Percentiles rank a stretch among this genome's conserved stretches.
phyloP scores from a whole-genome alignment of 2,797 vertebrate genomes.

The Apogon hyalosoma region DNA sequence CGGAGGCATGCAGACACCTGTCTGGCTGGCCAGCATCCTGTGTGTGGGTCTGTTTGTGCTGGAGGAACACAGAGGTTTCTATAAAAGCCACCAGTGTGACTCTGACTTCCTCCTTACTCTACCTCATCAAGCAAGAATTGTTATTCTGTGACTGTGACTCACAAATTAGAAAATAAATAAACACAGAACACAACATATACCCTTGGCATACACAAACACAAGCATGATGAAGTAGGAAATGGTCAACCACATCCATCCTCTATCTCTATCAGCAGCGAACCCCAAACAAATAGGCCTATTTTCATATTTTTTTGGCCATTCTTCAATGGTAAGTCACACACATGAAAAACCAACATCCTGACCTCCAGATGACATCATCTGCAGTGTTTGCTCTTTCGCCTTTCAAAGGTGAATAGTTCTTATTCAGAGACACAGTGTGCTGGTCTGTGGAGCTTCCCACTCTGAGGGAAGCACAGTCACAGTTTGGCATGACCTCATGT shows the following conservation, averaged over 20 bases:
- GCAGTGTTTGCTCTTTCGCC: conserved; percentile 28
- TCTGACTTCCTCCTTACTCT: conserved; percentile 51
- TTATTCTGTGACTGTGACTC: conserved; percentile 3
- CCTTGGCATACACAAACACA: conserved; percentile 18
- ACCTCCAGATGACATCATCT: conserved; percentile 48
- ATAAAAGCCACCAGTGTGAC: conserved; percentile 39
- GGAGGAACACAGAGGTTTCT: conserved; percentile 33
- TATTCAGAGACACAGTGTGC: conserved; percentile 53
- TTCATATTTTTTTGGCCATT: background rate
- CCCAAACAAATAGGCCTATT: background rate
- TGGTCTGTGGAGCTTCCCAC: conserved; percentile 23
- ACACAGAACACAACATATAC: background rate
- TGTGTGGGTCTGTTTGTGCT: conserved; percentile 41
- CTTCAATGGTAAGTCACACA: conserved; percentile 8
- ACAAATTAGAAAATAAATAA: conserved; percentile 24
- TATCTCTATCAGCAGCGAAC: background rate
- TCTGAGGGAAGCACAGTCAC: conserved; percentile 48
- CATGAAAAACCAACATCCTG: conserved; percentile 26
- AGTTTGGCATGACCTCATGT: conserved; percentile 67
- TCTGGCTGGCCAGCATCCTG: conserved; percentile 46
- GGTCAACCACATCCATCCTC: conserved; percentile 15
- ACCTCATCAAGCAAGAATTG: conserved; percentile 24
- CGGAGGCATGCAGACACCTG: conserved; percentile 52
- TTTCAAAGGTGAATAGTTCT: conserved; percentile 59
- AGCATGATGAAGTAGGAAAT: conserved; percentile 34